Evolutionary conservation across 2,113 vertebrate species (phyloP), one percentile per base, ranked within the genome.

Genomic region (Leuciscus idus): DNA sequence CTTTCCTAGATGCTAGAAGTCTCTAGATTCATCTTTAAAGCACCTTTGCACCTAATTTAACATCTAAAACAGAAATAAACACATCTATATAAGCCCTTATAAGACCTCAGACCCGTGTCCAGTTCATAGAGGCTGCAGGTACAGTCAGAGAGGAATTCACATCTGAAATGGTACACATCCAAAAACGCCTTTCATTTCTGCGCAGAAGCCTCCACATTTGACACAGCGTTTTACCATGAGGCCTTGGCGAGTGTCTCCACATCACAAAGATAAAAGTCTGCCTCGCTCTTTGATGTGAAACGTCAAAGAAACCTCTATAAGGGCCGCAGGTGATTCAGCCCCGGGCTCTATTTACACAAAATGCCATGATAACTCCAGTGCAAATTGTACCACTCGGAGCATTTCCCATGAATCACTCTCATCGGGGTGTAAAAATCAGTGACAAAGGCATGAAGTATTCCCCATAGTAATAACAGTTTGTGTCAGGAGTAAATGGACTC

Each of bases 231-330:
- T 39, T 39, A 21, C 33, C 17, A 9, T 23, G 33, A 72, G 33
- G 9, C 33, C 33, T 0, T 6, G 23, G 36, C 33, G 19, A 72
- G 59, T 26, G 59, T 62, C 59, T 62, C 23, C n/a, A 4, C 59
- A 62, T 62, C 59, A 23, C 19, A 62, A 36, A 72, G 70, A 43
- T 73, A 21, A 43, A 73, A 73, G 70, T 23, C 21, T 1, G 10
- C 2, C 70, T 73, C 36, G 4, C 12, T 1, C 62, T 87, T 85
- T 84, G 64, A 76, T 82, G 79, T 85, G 19, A 64, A 57, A 48
- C 19, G 79, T 36, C 17, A 80, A 78, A 74, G 72, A 50, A 50
- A 43, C 0, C 21, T 62, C 52, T 33, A 77, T 57, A 39, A 64
- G 75, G 46, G 61, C 74, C 7, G 23, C 28, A 57, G 52, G 4